phyloP scores from a whole-genome alignment of 2,113 vertebrate genomes.

The Vidua chalybeata region DNA sequence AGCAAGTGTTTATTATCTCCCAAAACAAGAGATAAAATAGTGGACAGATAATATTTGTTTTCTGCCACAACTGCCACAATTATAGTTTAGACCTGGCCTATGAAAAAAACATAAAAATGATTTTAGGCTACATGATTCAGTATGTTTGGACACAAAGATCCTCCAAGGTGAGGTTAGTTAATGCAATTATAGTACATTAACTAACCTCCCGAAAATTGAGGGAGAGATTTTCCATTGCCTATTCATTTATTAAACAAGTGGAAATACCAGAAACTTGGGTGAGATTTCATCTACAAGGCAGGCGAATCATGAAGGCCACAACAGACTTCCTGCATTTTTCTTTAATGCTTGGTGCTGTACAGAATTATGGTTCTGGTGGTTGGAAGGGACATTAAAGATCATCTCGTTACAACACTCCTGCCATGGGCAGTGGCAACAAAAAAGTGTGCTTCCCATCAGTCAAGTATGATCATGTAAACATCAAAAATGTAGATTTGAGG shows the following conservation, averaged over 20 bases:
- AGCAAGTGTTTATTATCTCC: neutral
- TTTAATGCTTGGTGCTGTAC: fast-evolving
- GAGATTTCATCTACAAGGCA: neutral
- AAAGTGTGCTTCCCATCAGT: neutral
- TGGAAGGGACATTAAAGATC: neutral
- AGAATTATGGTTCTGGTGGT: neutral
- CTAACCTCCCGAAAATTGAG: neutral
- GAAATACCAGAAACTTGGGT: neutral
- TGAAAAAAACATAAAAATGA: neutral
- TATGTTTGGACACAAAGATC: neutral
- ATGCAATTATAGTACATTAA: neutral
- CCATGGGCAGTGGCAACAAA: neutral
- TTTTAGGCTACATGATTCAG: neutral
- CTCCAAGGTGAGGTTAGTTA: neutral
- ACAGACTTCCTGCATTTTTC: neutral
- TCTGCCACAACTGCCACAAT: neutral
- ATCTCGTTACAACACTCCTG: neutral
- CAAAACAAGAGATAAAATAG: neutral
- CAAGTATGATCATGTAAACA: neutral
- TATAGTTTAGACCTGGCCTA: neutral
- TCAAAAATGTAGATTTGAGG: neutral
- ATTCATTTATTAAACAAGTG: neutral
- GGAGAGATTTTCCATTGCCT: neutral
- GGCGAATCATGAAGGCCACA: neutral
- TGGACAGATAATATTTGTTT: neutral